A percentile compares a stretch with the other conserved stretches of the same genome.
Evolutionary conservation across 2,113 vertebrate species (phyloP).

Genomic region (Hippocampus barbouri): DNA sequence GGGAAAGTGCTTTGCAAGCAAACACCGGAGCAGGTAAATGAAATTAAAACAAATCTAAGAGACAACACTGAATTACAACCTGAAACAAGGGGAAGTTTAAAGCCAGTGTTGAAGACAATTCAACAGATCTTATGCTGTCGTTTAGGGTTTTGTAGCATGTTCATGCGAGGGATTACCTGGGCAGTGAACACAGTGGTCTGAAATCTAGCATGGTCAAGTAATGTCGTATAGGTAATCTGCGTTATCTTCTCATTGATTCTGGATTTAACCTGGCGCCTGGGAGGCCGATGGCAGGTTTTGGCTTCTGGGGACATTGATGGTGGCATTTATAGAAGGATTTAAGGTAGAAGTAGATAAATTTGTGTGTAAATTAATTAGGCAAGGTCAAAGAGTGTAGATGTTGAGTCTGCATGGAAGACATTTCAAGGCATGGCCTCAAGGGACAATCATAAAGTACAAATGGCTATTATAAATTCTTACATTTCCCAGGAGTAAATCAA

Average conservation of each 20-base stretch:
- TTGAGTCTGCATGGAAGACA: neutral
- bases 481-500: neutral
- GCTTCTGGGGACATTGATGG: neutral
- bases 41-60: neutral
- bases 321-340: neutral
- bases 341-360: neutral
- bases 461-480: neutral
- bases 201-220: neutral
- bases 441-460: neutral
- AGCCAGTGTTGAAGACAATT: neutral
- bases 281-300: neutral
- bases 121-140: neutral
- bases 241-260: neutral
- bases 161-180: neutral
- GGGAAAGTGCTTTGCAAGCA: constrained; percentile 4
- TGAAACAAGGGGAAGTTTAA: neutral
- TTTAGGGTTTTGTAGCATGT: neutral
- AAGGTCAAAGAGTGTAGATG: neutral
- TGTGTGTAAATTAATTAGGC: neutral
- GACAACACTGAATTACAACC: neutral
- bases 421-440: neutral
- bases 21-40: constrained; percentile 1
- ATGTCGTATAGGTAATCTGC: constrained; percentile 1
- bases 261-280: neutral
- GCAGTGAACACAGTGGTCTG: neutral